Conservation (phyloP, 1,140 invertebrate genomes). For the Melanaphis sacchari region DNA sequence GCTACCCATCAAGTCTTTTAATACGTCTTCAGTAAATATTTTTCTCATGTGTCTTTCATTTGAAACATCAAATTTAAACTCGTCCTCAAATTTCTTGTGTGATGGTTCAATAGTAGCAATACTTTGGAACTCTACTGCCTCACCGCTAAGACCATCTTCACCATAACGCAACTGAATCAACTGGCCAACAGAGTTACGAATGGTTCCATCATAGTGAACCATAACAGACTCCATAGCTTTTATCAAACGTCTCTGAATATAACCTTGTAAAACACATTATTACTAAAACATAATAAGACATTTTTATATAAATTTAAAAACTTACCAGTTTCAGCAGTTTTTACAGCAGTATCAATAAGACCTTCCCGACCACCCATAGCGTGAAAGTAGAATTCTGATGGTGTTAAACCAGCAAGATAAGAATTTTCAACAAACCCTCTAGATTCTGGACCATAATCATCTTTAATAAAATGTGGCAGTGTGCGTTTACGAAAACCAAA, state of each 20-base stretch:
- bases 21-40: constrained; percentile 93
- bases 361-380: constrained; percentile 99
- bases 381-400: constrained; percentile 99
- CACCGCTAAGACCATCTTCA: constrained; percentile 95
- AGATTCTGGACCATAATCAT: constrained; percentile 99
- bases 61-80: constrained; percentile 94
- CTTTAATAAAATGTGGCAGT: constrained; percentile 99
- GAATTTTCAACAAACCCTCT: constrained; percentile 99
- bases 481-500: constrained; percentile 99
- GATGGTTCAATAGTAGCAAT: constrained; percentile 95
- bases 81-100: constrained; percentile 93
- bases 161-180: constrained; percentile 98
- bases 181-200: constrained; percentile 94
- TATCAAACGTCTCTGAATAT: constrained; percentile 98
- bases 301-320: constrained; percentile 17
- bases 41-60: constrained; percentile 92
- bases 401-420: constrained; percentile 97
- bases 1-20: constrained; percentile 91
- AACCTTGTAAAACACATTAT: constrained; percentile 67
- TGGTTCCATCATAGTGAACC: constrained; percentile 97
- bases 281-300: not conserved
- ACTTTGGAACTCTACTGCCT: constrained; percentile 94
- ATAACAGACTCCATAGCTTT: constrained; percentile 99
- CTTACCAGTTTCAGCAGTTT: constrained; percentile 96
- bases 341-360: constrained; percentile 99